These are phyloP conservation scores for Euwallacea similis DNA, from an alignment of 1,140 invertebrate species.

Conservation along the genomic window DNA sequence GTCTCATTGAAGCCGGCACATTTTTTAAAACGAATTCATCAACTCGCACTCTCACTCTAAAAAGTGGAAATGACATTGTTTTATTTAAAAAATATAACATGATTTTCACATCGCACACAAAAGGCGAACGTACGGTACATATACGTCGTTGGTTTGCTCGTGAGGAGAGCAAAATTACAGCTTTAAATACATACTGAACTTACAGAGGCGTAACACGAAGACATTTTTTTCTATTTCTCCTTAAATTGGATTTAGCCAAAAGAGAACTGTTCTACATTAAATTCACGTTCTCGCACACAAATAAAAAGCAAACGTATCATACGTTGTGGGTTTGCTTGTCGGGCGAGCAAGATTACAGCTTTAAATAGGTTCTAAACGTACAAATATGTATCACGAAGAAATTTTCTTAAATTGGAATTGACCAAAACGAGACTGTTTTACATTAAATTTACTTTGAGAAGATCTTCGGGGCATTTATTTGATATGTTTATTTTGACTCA, in stretches of 20 bases:
- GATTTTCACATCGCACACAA: constrained; percentile 28
- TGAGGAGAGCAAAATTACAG: constrained; percentile 22
- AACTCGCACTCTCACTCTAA: background rate
- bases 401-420: too few relatives aligned
- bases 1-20: background rate
- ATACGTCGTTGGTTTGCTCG: constrained; percentile 25
- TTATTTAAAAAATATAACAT: constrained; percentile 34
- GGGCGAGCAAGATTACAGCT: constrained; percentile 23
- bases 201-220: background rate
- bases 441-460: background rate
- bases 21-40: background rate
- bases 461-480: background rate
- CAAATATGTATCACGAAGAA: too few relatives aligned
- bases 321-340: constrained; percentile 18
- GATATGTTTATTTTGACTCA: background rate
- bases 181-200: constrained; percentile 24
- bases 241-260: too few relatives aligned
- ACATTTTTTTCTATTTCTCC: too few relatives aligned
- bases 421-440: too few relatives aligned
- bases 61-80: constrained; percentile 21
- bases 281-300: too few relatives aligned
- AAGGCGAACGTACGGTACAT: constrained; percentile 10
- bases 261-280: too few relatives aligned
- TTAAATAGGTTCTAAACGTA: constrained; percentile 20
- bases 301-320: constrained; percentile 14